Evolutionary conservation across 2,888 invertebrate genomes (phyloP).

Genomic region (Lamellibrachia columna): DNA sequence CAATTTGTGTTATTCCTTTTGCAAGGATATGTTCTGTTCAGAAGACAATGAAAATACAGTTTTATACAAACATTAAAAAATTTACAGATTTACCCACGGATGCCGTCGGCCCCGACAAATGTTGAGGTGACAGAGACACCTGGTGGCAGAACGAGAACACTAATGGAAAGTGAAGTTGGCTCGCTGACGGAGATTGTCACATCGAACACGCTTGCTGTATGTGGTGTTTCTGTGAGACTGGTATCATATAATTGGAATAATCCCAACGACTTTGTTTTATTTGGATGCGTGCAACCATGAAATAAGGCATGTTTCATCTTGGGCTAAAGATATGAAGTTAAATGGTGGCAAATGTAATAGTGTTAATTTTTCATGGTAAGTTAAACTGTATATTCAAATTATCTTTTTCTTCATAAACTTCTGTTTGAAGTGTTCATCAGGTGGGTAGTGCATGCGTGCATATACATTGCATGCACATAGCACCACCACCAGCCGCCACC

Average conservation of each 20-base stretch:
- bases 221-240: neutral
- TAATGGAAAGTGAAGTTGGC: neutral
- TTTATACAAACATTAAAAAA: neutral
- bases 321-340: neutral
- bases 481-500: too few species aligned
- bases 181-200: constrained; percentile 39
- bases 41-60: neutral
- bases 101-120: neutral
- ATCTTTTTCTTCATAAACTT: too few species aligned
- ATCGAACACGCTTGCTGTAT: constrained; percentile 38
- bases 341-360: neutral
- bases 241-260: neutral
- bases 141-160: neutral
- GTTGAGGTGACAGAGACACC: neutral
- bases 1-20: too few species aligned
- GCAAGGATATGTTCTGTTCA: too few species aligned
- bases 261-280: neutral
- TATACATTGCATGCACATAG: too few species aligned
- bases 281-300: neutral
- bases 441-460: too few species aligned
- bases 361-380: too few species aligned
- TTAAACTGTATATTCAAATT: too few species aligned
- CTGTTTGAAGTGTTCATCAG: too few species aligned
- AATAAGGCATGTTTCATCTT: neutral
- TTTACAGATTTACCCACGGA: constrained; percentile 21